Base-by-base conservation (phyloP, 2,888 invertebrate genomes). In the Holacanthella duospinosa region DNA sequence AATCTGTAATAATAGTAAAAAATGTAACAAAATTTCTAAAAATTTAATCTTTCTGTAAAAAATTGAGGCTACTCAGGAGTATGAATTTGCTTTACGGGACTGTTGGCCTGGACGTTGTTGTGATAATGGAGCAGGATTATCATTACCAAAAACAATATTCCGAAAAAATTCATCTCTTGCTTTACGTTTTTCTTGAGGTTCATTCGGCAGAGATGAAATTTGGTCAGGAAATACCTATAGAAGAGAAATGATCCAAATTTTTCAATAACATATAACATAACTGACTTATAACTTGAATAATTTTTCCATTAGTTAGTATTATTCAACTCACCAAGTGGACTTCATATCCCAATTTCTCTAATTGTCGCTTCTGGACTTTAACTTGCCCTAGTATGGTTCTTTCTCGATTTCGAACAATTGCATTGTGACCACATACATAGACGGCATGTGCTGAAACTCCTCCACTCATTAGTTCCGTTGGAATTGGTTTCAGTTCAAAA, bases 301-400 rank as follows among this genome's bases (percentile, higher is more conserved):
- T n/a, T n/a, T n/a, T n/a, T n/a, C n/a, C n/a, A n/a, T n/a, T n/a
- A n/a, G n/a, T n/a, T n/a, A n/a, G n/a, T n/a, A n/a, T 36, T 36
- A 36, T 48, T 4, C 4, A 29, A 36, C 66, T 63, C 61, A 69
- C 69, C 43, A 60, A 53, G 43, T 68, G 60, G 25, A 66, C 36
- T 24, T 26, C 57, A 59, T 68, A 72, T 28, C 72, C 72, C 43
- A 68, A 56, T 63, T 68, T 68, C 29, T 60, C 27, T 25, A 67
- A 54, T 44, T 67, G 69, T 6, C 71, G 62, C 6, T 67, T 27
- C 29, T 68, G 67, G 4, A 71, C 43, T 9, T 26, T 54, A 1
- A 61, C 61, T 48, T 66, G 62, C 0, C 70, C 72, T 29, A 63
- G 60, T 2, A 67, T 36, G 59, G 26, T 60, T 60, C 6, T 43